phyloP scores from a whole-genome alignment of 2,113 vertebrate genomes.

The Mesitornis unicolor region DNA sequence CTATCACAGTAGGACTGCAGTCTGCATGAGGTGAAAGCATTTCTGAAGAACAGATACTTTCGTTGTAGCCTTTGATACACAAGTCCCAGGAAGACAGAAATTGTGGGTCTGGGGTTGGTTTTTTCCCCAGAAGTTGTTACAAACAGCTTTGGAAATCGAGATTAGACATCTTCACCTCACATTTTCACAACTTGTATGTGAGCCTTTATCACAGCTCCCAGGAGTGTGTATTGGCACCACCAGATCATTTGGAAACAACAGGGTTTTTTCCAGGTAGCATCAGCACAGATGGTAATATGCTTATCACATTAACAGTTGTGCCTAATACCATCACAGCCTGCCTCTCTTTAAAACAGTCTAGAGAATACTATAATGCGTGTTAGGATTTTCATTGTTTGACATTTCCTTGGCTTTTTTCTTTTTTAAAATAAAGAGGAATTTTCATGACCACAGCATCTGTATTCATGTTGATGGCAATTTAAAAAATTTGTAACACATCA shows the following conservation, averaged over 20 bases:
- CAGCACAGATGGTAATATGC: conserved; percentile 59
- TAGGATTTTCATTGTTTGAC: background rate
- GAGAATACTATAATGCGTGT: conserved; percentile 3
- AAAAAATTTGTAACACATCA: background rate
- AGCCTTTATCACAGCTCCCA: conserved; percentile 24
- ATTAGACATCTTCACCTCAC: conserved; percentile 26
- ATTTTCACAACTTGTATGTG: background rate
- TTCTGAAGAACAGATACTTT: background rate
- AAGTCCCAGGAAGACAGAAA: background rate
- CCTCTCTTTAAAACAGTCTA: conserved; percentile 39
- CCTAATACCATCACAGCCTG: conserved; percentile 53
- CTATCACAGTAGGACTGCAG: background rate
- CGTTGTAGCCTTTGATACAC: background rate
- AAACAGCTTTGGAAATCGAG: conserved; percentile 20
- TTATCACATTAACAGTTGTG: conserved; percentile 59
- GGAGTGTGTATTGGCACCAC: conserved; percentile 24
- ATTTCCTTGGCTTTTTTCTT: background rate
- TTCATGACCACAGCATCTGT: background rate
- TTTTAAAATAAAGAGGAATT: background rate
- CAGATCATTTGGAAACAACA: conserved; percentile 49
- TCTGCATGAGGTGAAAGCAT: background rate
- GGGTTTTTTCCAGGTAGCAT: conserved; percentile 62
- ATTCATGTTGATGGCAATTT: background rate
- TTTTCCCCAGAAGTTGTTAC: background rate
- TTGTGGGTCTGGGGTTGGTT: background rate